phyloP scores from a whole-genome alignment of 2,888 invertebrate species.

The Lepas anatifera region DNA sequence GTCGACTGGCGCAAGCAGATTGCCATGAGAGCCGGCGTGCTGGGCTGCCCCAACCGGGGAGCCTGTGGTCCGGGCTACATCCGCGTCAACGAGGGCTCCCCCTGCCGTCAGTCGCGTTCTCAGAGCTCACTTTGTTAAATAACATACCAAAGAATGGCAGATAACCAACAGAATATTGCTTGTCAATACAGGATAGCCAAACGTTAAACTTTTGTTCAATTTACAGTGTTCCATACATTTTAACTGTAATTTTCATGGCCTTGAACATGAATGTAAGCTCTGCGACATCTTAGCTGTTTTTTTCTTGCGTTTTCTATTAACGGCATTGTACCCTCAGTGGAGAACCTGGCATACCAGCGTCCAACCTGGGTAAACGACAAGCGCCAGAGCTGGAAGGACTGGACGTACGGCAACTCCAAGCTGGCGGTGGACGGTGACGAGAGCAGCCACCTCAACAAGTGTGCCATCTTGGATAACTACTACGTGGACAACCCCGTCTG shows the following conservation, averaged over 20 bases:
- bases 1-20: conserved; percentile 39
- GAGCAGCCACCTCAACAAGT: conserved; percentile 35
- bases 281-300: background rate
- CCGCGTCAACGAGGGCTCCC: conserved; percentile 38
- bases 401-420: conserved; percentile 33
- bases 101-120: conserved; percentile 38
- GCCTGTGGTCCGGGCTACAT: conserved; percentile 38
- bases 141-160: too few relatives aligned
- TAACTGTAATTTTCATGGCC: background rate
- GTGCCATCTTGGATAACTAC: conserved; percentile 41
- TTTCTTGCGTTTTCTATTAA: background rate
- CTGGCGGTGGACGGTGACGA: conserved; percentile 39
- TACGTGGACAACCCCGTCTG: conserved; percentile 40
- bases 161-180: background rate
- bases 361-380: conserved; percentile 42
- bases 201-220: background rate
- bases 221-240: background rate
- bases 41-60: conserved; percentile 39
- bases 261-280: too few relatives aligned
- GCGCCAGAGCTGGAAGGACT: conserved; percentile 37
- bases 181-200: background rate
- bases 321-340: conserved; percentile 31
- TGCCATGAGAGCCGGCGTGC: conserved; percentile 38
- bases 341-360: conserved; percentile 40
- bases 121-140: too few relatives aligned